Evolutionary conservation across 2,797 vertebrate genomes (phyloP), one percentile per base, ranked within the genome.

Genomic region (Catharus ustulatus): DNA sequence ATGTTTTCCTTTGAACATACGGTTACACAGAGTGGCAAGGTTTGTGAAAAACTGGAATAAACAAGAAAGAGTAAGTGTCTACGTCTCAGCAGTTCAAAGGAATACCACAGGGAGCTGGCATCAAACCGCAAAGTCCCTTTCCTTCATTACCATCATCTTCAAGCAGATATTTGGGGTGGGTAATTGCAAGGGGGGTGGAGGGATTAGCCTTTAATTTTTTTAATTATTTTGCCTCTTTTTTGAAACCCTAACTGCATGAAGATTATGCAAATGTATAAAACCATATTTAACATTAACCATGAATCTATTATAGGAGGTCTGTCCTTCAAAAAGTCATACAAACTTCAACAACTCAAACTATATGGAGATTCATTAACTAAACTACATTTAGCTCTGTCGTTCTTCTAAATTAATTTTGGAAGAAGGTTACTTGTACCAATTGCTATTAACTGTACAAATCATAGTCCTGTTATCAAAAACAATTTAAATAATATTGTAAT

Each of bases 1-100:
- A 93, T 97, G 82, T 96, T 97, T 96, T 97, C 68, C 96, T 97
- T 98, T 97, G 97, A 97, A 97, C 88, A n/a, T 87, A 61, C 4
- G 8, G 84, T 95, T 89, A 40, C 74, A 84, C 23, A 93, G 76
- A 96, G 71, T 89, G 61, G 64, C 72, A 94, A 94, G 49, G 15
- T 96, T 97, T 97, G 48, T 92, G 71, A 91, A 95, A 95, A 97
- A 95, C 81, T 86, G 76, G 73, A 94, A 96, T 96, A 97, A 98
- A 97, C 77, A 97, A 97, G 87, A 96, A 97, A 97, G 87, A 96
- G 75, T 54, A 93, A 97, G 74, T 92, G 73, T 18, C 59, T 87
- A 64, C 0, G 0, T 91, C 86, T 97, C 87, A 89, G 73, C 34
- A 97, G 91, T 98, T 98, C 97, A 98, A 97, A 98, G 92, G 83